Evolutionary conservation across 2,797 vertebrate genomes (phyloP).

Genomic region (Microctenopoma lineatum): DNA sequence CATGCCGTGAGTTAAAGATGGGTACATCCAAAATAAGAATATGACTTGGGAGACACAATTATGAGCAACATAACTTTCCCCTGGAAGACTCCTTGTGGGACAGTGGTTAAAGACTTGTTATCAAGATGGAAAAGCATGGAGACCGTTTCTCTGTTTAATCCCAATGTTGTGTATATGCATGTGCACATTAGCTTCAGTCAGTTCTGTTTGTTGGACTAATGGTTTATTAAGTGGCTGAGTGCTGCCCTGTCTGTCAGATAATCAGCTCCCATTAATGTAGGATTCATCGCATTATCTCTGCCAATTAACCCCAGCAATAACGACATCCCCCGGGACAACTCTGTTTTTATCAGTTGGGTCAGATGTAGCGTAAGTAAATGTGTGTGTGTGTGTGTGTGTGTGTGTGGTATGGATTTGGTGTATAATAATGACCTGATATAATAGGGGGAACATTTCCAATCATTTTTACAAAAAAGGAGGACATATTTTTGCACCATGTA

Average conservation of each 20-base stretch:
- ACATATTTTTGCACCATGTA: no score
- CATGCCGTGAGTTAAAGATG: no score
- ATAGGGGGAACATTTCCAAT: no score
- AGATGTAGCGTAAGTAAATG: not conserved
- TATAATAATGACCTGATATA: no score
- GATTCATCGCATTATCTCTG: conserved; percentile 40
- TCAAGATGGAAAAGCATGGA: not conserved
- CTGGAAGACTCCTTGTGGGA: no score
- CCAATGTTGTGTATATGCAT: conserved; percentile 2
- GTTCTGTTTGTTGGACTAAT: conserved; percentile 27
- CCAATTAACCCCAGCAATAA: conserved; percentile 46
- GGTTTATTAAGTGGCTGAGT: conserved; percentile 33
- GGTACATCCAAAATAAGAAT: no score
- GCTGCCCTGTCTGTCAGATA: conserved; percentile 31
- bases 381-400: not conserved
- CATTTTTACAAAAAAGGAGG: no score
- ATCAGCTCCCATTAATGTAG: conserved; percentile 34
- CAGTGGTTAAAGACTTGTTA: not conserved
- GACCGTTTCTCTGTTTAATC: not conserved
- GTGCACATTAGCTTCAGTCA: conserved; percentile 2
- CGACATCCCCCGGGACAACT: not conserved
- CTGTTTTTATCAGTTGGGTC: not conserved
- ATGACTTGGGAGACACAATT: no score
- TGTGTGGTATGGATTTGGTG: not conserved
- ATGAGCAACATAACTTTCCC: no score